A percentile compares a stretch with the other conserved stretches of the same genome.
These are phyloP conservation scores for Sebastes iracundus DNA, from an alignment of 2,797 vertebrate species.

Conservation along the genomic window DNA sequence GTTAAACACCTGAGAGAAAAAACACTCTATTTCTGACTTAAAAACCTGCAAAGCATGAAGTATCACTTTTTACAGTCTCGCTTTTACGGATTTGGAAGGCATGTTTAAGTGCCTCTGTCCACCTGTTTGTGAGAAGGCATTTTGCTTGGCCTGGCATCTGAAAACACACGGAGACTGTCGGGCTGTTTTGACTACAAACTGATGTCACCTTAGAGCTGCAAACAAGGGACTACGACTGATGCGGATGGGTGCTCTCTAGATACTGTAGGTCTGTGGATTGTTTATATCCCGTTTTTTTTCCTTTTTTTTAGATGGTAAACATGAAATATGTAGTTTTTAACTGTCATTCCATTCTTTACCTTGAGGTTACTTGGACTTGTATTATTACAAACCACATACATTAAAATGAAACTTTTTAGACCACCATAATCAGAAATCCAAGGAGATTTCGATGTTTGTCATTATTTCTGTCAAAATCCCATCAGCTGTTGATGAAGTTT, in stretches of 20 bases:
- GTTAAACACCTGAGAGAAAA: neutral
- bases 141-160: neutral
- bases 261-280: neutral
- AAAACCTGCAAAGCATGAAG: neutral
- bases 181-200: conserved; percentile 24
- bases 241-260: neutral
- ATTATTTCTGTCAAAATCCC: neutral
- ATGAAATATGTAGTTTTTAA: neutral
- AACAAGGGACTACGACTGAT: neutral
- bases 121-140: neutral
- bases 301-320: neutral
- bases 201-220: conserved; percentile 3
- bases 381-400: neutral
- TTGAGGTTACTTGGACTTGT: neutral
- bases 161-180: neutral
- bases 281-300: neutral
- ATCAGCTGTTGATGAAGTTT: neutral
- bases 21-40: neutral
- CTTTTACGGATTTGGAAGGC: neutral
- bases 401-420: neutral
- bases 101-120: neutral
- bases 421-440: neutral
- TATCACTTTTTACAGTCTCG: neutral
- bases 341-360: neutral
- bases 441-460: neutral